Base-by-base conservation (phyloP, 2,797 vertebrate species). In the Crotalus adamanteus region DNA sequence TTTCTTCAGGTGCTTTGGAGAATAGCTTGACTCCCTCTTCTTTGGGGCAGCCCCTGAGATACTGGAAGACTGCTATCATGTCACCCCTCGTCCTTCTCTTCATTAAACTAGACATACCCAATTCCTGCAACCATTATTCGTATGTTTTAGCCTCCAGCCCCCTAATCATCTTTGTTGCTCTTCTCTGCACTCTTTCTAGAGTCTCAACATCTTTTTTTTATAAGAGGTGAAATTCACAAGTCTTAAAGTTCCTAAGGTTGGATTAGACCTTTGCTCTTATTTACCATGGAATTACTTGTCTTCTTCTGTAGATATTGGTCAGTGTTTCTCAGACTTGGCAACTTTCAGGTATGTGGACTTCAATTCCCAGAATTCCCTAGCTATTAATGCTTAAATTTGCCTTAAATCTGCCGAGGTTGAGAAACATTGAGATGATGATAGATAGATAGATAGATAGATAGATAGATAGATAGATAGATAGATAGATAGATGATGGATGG, bases 61-160 rank as follows among this genome's bases (percentile, higher is more conserved):
- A 20, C 1, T 59, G 57, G 57, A 20, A 20, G 0, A 2, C 57
- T 59, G 16, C 5, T 59, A 2, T 2, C 57, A 2, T 20, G 55
- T 56, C 55, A 3, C 55, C 55, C 12, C 55, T 53, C 1, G 12
- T 55, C 12, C 55, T 56, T 56, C 55, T 13, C 0, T 56, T 56
- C 8, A 53, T 53, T 53, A 9, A 53, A 0, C 51, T 53, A 53
- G 51, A 53, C 51, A 8, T 53, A 53, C 0, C 8, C 7, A 53
- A 59, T 59, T 20, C 57, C 57, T 6, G 6, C 57, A 59, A 22
- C 20, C 0, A 0, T 59, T 22, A 6, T 22, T 59, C 2, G 4
- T 59, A 59, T 6, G 57, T 59, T 59, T 59, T 59, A 59, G 18
- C 25, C 22, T 63, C 60, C 25, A 4, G 60, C 11, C 3, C 25